Evolutionary conservation across 1,140 invertebrate genomes (phyloP).

Genomic region (Microvelia longipes): DNA sequence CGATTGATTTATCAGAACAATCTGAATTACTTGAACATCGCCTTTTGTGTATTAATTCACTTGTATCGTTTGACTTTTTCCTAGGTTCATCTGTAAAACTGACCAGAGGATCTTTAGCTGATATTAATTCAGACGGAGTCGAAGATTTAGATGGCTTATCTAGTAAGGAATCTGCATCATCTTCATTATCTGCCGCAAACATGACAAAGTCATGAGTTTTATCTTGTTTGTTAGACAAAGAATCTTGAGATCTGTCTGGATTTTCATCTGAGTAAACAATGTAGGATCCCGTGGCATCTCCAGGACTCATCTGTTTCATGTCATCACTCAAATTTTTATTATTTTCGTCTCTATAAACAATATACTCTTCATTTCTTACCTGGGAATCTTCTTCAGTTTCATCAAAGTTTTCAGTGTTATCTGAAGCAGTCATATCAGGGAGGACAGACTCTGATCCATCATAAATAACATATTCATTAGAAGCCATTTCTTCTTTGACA

Average conservation of each 20-base stretch:
- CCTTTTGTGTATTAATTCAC: background rate
- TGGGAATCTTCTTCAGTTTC: background rate
- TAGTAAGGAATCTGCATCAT: background rate
- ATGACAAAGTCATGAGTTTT: constrained; percentile 1
- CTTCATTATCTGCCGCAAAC: constrained; percentile 2
- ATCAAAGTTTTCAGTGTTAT: constrained; percentile 4
- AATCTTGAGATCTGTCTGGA: background rate
- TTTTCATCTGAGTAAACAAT: constrained; percentile 8
- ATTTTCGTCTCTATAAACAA: constrained; percentile 7
- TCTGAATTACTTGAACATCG: constrained; percentile 1
- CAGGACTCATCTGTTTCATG: constrained; percentile 3
- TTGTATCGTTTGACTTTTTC: background rate
- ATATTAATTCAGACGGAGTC: background rate
- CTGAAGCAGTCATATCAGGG: constrained; percentile 5
- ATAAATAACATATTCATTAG: constrained; percentile 15
- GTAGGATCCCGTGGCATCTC: constrained; percentile 1
- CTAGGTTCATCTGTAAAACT: background rate
- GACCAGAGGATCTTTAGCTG: background rate
- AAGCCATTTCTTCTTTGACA: constrained; percentile 3
- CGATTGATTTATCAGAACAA: background rate
- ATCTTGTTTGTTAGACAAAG: background rate
- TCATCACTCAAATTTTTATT: constrained; percentile 6
- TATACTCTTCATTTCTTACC: constrained; percentile 5
- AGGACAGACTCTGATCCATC: constrained; percentile 8
- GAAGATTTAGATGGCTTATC: background rate